These are phyloP conservation scores for Coenobita brevimanus DNA, from an alignment of 1,140 invertebrate genomes.

Conservation along the genomic window DNA sequence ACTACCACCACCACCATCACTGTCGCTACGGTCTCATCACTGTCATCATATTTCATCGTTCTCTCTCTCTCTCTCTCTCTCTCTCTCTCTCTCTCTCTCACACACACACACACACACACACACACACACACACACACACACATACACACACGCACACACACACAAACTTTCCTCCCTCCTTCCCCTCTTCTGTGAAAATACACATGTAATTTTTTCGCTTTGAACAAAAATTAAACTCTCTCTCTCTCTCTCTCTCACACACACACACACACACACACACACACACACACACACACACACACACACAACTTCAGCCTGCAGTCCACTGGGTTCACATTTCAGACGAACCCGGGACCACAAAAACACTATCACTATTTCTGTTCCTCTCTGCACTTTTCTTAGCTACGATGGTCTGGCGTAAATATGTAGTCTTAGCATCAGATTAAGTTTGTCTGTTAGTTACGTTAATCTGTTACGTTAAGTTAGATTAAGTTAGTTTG, in stretches of 20 bases:
- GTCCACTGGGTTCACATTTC: neutral
- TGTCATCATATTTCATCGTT: too few species aligned
- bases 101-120: neutral
- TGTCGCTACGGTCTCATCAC: too few species aligned
- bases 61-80: too few species aligned
- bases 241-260: neutral
- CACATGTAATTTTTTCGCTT: neutral
- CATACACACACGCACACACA: neutral
- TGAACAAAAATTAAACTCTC: neutral
- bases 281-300: neutral
- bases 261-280: slow-evolving; percentile 28
- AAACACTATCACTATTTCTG: neutral
- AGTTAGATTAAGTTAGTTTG: neutral
- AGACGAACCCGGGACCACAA: neutral
- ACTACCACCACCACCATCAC: neutral
- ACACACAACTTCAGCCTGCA: too few species aligned
- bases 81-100: neutral
- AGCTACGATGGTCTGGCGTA: neutral
- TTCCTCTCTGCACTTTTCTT: neutral
- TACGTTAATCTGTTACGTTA: neutral
- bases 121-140: neutral
- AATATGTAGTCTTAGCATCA: neutral
- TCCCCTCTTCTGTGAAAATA: neutral
- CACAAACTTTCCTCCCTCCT: neutral
- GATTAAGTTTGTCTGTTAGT: neutral